Percentiles rank a stretch among this genome's conserved stretches.
These are phyloP conservation scores for Tyto alba DNA, from an alignment of 2,113 vertebrate genomes.

Conservation along the genomic window DNA sequence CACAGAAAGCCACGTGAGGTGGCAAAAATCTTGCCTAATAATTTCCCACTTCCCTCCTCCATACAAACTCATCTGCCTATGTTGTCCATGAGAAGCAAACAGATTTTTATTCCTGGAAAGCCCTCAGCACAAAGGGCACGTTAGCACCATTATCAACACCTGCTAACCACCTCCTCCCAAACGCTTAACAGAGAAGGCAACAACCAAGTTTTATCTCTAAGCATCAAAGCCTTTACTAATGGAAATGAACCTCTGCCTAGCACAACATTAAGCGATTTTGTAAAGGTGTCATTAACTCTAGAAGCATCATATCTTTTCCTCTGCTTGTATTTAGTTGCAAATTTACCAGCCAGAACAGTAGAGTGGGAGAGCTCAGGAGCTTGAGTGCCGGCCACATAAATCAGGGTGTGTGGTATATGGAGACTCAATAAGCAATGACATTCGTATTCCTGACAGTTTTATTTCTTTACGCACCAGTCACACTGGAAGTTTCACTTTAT, in stretches of 20 bases:
- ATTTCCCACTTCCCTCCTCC: neutral
- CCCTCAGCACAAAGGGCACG: neutral
- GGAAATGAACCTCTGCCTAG: neutral
- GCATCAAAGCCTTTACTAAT: neutral
- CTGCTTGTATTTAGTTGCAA: neutral
- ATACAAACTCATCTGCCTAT: neutral
- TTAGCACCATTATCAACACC: neutral
- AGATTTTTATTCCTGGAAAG: neutral
- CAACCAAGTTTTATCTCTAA: neutral
- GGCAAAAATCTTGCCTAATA: neutral
- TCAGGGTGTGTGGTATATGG: accelerated
- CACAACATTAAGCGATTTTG: neutral
- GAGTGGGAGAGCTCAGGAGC: neutral
- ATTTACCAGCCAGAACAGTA: neutral
- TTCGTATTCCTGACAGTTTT: neutral
- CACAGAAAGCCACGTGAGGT: neutral
- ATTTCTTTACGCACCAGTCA: neutral
- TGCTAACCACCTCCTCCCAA: neutral
- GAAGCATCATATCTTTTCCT: neutral
- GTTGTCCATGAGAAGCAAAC: neutral
- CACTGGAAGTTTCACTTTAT: neutral
- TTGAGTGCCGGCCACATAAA: neutral
- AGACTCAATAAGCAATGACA: neutral
- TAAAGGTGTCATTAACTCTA: neutral
- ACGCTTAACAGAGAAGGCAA: neutral